Evolutionary conservation across 2,797 vertebrate genomes (phyloP).

Genomic region (Alca torda): DNA sequence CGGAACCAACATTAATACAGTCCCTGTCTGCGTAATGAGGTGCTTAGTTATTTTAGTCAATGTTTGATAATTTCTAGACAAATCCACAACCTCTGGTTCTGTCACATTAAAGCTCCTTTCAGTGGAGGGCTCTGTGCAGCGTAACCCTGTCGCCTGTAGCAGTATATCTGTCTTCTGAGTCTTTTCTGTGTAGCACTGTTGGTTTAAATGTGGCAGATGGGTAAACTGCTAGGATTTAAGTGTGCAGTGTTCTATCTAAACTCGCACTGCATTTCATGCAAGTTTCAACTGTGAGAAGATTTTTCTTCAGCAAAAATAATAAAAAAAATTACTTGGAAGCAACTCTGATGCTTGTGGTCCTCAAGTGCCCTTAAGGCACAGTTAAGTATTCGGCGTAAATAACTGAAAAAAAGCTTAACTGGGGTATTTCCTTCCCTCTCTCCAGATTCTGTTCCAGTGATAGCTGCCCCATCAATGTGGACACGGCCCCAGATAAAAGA

Average conservation of each 20-base stretch:
- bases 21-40: not conserved
- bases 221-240: not conserved
- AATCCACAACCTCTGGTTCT: not conserved
- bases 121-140: not conserved
- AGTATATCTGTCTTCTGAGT: not conserved
- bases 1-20: not conserved
- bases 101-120: not conserved
- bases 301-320: not conserved
- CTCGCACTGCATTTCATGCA: not conserved
- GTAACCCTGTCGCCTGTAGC: not conserved
- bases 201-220: not conserved
- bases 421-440: not conserved
- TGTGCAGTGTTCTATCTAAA: not conserved
- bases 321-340: not conserved
- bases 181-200: not conserved
- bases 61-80: not conserved
- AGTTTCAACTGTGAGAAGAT: not conserved
- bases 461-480: slow-evolving; percentile 99
- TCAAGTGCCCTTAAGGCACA: not conserved
- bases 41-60: not conserved
- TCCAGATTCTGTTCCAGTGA: slow-evolving; percentile 88
- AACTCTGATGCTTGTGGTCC: not conserved
- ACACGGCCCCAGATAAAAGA: slow-evolving; percentile 97
- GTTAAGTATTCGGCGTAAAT: not conserved
- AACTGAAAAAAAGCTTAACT: not conserved